Evolutionary conservation across 2,113 vertebrate genomes (phyloP).

Genomic region (Thermophis baileyi): DNA sequence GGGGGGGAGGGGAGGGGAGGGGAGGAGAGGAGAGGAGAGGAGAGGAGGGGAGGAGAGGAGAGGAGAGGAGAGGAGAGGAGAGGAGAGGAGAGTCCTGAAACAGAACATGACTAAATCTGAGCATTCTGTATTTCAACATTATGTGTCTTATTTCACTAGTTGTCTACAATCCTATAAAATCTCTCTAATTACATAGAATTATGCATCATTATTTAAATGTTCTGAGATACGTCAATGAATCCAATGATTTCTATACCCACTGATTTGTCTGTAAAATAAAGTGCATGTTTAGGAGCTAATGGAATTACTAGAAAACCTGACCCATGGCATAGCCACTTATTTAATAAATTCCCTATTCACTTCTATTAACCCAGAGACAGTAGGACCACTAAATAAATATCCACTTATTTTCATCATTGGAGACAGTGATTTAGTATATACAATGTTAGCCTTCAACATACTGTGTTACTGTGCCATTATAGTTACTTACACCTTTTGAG

Average conservation of each 20-base stretch:
- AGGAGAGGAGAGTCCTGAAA: background rate
- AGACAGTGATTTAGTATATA: conserved; percentile 5
- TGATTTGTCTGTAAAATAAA: background rate
- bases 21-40: background rate
- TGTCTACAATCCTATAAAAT: background rate
- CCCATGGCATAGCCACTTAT: background rate
- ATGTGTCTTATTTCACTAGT: background rate
- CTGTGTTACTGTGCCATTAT: background rate
- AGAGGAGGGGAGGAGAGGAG: background rate
- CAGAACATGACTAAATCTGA: background rate
- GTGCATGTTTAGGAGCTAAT: background rate
- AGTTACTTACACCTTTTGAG: background rate
- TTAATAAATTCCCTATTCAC: conserved; percentile 3
- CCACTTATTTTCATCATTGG: background rate
- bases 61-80: background rate
- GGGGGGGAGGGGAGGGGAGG: fast-evolving
- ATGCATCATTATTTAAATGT: background rate
- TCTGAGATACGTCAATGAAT: background rate
- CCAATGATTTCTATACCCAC: background rate
- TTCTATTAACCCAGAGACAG: background rate
- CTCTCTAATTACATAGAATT: background rate
- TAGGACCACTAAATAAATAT: background rate
- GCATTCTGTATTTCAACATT: background rate
- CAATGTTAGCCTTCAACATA: background rate
- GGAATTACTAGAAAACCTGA: background rate